A percentile compares a stretch with the other conserved stretches of the same genome.
Evolutionary conservation across 2,113 vertebrate genomes (phyloP).

Genomic region (Oenanthe oenanthe): DNA sequence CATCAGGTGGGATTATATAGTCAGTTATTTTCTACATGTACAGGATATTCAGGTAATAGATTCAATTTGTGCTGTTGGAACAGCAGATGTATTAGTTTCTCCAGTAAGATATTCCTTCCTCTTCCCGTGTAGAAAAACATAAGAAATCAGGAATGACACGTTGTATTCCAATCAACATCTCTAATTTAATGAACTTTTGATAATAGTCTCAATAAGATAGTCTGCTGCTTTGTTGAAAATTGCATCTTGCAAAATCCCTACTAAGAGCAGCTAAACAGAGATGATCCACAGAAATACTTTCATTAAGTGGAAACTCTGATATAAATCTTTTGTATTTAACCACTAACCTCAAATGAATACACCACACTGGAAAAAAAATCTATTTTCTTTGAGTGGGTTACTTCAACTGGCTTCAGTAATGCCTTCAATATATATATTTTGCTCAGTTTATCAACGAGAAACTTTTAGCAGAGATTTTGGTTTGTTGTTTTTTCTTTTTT

Average conservation of each 20-base stretch:
- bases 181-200: background rate
- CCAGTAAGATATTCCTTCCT: background rate
- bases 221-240: background rate
- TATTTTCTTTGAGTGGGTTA: constrained; percentile 4
- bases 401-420: constrained; percentile 16
- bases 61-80: background rate
- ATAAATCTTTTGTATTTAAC: constrained; percentile 45
- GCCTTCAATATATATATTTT: background rate
- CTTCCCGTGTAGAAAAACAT: background rate
- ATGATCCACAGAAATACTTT: constrained; percentile 12
- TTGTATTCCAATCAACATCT: background rate
- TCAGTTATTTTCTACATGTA: constrained; percentile 20
- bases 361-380: constrained; percentile 20
- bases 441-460: background rate
- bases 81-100: constrained; percentile 2
- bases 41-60: constrained; percentile 18
- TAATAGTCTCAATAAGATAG: background rate
- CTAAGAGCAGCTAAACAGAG: background rate
- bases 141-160: background rate
- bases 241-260: background rate
- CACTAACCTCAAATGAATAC: constrained; percentile 39
- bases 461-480: background rate
- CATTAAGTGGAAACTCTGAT: constrained; percentile 31
- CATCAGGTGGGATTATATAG: background rate
- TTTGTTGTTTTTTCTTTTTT: background rate